Conservation (phyloP, 2,113 vertebrate species). For the Aptenodytes forsteri region DNA sequence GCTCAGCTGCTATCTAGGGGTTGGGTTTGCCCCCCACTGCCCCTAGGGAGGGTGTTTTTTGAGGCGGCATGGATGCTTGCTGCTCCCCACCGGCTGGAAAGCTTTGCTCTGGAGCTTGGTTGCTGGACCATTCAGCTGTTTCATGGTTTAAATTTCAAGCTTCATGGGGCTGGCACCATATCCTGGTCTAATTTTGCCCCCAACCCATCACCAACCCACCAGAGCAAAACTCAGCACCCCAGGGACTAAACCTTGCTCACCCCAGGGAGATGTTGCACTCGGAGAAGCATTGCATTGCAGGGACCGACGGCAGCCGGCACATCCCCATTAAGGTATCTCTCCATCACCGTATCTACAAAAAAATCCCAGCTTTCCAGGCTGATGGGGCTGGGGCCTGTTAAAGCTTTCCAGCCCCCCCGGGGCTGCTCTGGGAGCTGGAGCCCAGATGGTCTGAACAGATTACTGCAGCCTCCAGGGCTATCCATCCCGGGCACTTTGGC, state of each 20-base stretch:
- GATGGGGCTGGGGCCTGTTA: background rate
- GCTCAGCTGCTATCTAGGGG: background rate
- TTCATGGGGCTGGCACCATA: background rate
- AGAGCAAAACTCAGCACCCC: background rate
- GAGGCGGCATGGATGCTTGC: accelerated
- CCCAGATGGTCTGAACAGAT: conserved; percentile 52
- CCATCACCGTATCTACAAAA: background rate
- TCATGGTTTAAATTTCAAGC: background rate
- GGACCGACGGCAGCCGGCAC: background rate
- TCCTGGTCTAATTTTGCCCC: background rate
- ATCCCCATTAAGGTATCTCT: background rate
- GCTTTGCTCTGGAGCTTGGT: background rate
- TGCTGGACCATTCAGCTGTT: background rate
- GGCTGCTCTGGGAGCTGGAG: background rate
- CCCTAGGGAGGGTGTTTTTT: background rate
- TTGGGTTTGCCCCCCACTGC: background rate
- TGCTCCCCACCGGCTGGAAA: background rate
- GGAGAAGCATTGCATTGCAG: background rate
- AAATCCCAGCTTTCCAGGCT: background rate
- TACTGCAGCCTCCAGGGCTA: conserved; percentile 17
- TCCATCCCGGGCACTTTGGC: conserved; percentile 22
- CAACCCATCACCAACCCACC: background rate
- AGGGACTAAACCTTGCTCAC: background rate
- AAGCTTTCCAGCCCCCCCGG: background rate
- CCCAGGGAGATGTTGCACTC: accelerated